Base-by-base conservation (phyloP, 2,113 vertebrate species). In the Tupaia tana region DNA sequence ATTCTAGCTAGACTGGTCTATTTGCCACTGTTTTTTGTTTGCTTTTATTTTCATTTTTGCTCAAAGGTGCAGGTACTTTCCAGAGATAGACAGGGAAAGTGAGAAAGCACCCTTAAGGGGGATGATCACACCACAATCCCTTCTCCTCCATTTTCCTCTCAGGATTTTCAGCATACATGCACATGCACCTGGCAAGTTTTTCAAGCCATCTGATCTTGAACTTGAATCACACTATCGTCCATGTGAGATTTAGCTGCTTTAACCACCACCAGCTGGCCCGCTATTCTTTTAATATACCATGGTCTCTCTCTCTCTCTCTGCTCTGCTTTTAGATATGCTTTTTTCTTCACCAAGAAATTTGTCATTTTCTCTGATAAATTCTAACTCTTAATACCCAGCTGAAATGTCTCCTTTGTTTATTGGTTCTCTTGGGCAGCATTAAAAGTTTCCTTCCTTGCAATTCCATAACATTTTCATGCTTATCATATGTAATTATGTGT, bases 321-420 rank as follows among this genome's bases (percentile, higher is more conserved):
- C 63, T 15, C 20, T 13, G 15, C 7, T 18, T 80, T 90, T 70
- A 88, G 3, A 29, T n/a, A 56, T 24, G 12, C 56, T 91, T 84
- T 93, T 83, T 52, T 71, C 25, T 70, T 90, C 81, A 54, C 63
- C 66, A 80, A n/a, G 64, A 79, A 78, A 74, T 71, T 67, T 85
- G 20, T 80, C 29, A 24, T 86, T 88, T 79, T 81, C 58, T 89
- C n/a, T 43, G 19, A 90, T 31, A 75, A 79, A 91, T 85, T 63
- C 20, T 75, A 58, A 77, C 10, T 88, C 43, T 94, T 25, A 79
- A 94, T 70, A 91, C 1, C 1, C 22, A n/a, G 16, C 11, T 54
- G 77, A 63, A 87, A 43, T 52, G 84, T 59, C 56, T 84, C 66
- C 59, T 89, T 70, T 52, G 52, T 18, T 85, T 70, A 59, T 1